Base-by-base conservation (phyloP, 2,113 vertebrate genomes). In the Amphiprion percula region DNA sequence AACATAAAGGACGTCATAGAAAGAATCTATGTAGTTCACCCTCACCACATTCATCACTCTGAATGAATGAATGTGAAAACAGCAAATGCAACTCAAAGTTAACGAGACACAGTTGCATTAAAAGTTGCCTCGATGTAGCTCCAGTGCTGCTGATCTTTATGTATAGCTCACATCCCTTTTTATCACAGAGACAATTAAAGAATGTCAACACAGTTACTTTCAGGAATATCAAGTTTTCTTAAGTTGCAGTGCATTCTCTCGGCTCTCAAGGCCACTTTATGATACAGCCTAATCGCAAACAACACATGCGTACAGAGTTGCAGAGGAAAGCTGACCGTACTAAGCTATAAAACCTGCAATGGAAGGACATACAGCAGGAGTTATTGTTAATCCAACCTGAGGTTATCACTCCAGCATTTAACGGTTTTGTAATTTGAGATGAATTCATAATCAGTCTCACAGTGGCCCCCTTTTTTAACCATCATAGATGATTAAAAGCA, bases 361-460 rank as follows among this genome's bases (percentile, higher is more conserved):
- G 49, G 49, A 37, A 67, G 28, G 49, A 53, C 12, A 47, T 52
- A 23, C 47, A 52, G n/a, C 64, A 67, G 33, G 64, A 59, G 7
- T 1, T 59, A 17, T 26, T 33, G 26, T 21, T 46, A 33, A 61
- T 39, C 47, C 28, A 39, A 28, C 50, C 52, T 61, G 52, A 16
- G 0, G 26, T 68, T 54, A 49, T 68, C 55, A 11, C 15, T 2
- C 0, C 24, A 6, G 17, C 33, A 55, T 58, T 79, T 41, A 63
- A 53, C 50, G 26, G 52, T 44, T 70, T 67, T 56, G 28, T 56
- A 52, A 70, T 3, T 66, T 26, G 2, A 56, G 30, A 67, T 39
- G 17, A 52, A 41, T 23, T 16, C 47, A 17, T 16, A 19, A 4
- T 49, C 47, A 49, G 19, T 49, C 47, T 49, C 17, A 4, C 47